Conservation (phyloP, 2,888 invertebrate genomes). For the Eristalinus sepulchralis region DNA sequence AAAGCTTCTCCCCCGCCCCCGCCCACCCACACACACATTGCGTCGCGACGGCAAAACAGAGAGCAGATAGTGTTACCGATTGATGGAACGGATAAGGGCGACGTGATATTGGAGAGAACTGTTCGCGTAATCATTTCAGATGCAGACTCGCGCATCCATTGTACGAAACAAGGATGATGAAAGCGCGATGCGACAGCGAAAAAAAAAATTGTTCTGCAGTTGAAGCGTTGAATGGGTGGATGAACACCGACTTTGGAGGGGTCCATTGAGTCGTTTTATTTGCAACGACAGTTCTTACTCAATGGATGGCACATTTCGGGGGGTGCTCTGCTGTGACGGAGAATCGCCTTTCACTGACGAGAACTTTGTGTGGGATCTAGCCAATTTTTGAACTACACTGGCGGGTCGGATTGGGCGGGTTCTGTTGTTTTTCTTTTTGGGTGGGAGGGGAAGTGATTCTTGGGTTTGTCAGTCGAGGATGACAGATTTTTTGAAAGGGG, state of each 20-base stretch:
- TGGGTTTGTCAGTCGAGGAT: too few species aligned
- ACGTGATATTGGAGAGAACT: slow-evolving; percentile 2
- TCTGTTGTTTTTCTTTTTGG: too few species aligned
- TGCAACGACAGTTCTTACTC: background rate
- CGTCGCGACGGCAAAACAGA: background rate
- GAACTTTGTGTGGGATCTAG: too few species aligned
- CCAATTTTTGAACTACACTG: too few species aligned
- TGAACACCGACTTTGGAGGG: background rate
- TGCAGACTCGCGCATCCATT: background rate
- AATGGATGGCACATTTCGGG: too few species aligned
- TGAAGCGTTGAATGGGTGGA: background rate
- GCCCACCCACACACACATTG: background rate
- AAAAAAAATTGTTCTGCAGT: background rate
- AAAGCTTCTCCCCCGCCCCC: background rate
- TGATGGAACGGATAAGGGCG: slow-evolving; percentile 1
- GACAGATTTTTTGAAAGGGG: too few species aligned
- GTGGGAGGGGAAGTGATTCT: too few species aligned
- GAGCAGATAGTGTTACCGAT: background rate
- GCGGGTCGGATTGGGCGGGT: too few species aligned
- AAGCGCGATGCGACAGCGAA: too few species aligned
- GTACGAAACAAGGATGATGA: background rate
- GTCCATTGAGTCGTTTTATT: background rate
- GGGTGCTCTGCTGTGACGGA: background rate
- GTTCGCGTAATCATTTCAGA: slow-evolving; percentile 3
- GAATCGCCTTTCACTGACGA: too few species aligned